A percentile compares a stretch with the other conserved stretches of the same genome.
Conservation (phyloP, 2,797 vertebrate genomes). For the Gadopsis bispinosus region DNA sequence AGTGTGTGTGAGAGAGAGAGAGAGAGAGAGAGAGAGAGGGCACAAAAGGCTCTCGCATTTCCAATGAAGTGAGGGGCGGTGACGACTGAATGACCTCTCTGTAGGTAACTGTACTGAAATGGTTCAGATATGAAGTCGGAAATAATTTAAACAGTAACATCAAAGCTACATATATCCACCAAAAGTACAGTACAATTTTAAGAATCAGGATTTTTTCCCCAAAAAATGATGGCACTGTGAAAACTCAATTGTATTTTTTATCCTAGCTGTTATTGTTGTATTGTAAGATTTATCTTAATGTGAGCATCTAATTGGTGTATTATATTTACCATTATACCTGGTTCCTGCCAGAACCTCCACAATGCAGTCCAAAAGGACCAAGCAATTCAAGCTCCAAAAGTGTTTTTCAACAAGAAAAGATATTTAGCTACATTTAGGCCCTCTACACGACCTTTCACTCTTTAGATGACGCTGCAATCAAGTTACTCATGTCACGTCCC, state of each 20-base stretch:
- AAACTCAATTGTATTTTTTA: background rate
- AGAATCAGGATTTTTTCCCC: background rate
- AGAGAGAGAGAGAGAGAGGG: slow-evolving; percentile 27
- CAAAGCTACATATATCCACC: background rate
- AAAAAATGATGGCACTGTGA: background rate
- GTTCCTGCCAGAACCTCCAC: background rate
- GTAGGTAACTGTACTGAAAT: slow-evolving; percentile 15
- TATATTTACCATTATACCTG: background rate
- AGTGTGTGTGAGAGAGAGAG: slow-evolving; percentile 49
- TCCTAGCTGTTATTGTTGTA: background rate
- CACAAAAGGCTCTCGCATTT: slow-evolving; percentile 62
- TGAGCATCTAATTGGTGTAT: background rate
- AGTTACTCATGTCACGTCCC: background rate
- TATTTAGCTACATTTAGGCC: background rate
- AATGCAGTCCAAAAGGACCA: background rate
- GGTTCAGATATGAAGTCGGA: slow-evolving; percentile 3
- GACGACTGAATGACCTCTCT: slow-evolving; percentile 59
- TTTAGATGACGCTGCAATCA: background rate
- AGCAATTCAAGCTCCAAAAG: background rate
- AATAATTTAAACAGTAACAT: background rate
- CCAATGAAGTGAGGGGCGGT: slow-evolving; percentile 63
- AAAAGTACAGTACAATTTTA: background rate
- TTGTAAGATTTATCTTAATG: background rate
- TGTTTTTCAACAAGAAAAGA: background rate
- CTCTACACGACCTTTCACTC: background rate